Conservation (phyloP, 2,888 invertebrate species). For the Standfussiana lucernea region DNA sequence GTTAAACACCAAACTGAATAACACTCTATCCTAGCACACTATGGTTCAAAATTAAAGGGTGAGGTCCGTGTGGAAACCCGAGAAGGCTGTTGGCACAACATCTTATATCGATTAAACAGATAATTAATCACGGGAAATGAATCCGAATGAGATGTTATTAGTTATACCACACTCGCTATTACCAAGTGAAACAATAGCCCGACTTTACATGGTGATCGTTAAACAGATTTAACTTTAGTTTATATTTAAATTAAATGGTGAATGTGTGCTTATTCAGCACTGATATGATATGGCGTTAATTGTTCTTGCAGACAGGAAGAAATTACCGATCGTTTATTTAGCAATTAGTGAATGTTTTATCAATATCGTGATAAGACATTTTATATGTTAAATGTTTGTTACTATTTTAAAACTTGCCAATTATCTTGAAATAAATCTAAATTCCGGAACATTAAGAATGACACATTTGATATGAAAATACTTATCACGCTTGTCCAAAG, state of each 20-base stretch:
- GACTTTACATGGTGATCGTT: conserved; percentile 78
- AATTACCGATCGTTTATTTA: conserved; percentile 46
- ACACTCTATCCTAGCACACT: conserved; percentile 54
- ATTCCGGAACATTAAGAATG: conserved; percentile 34
- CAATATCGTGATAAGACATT: conserved; percentile 49
- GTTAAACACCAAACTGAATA: conserved; percentile 56
- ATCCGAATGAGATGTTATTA: conserved; percentile 91
- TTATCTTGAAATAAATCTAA: conserved; percentile 39
- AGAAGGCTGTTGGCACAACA: conserved; percentile 90
- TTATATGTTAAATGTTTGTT: conserved; percentile 63
- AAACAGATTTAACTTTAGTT: conserved; percentile 43
- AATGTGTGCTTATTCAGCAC: conserved; percentile 26
- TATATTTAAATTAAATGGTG: conserved; percentile 30
- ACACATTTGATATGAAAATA: conserved; percentile 47
- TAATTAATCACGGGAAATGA: conserved; percentile 91
- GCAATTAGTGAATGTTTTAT: conserved; percentile 56
- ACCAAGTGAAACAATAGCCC: conserved; percentile 89
- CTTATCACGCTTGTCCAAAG: conserved; percentile 27
- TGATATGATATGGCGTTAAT: conserved; percentile 33
- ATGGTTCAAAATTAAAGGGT: conserved; percentile 59
- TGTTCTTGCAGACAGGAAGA: conserved; percentile 41
- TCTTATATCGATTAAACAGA: conserved; percentile 91
- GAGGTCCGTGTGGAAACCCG: conserved; percentile 73
- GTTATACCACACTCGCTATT: conserved; percentile 90
- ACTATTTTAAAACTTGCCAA: conserved; percentile 25